Evolutionary conservation across 2,888 invertebrate genomes (phyloP), one percentile per base, ranked within the genome.

Genomic region (Horisme vitalbata): DNA sequence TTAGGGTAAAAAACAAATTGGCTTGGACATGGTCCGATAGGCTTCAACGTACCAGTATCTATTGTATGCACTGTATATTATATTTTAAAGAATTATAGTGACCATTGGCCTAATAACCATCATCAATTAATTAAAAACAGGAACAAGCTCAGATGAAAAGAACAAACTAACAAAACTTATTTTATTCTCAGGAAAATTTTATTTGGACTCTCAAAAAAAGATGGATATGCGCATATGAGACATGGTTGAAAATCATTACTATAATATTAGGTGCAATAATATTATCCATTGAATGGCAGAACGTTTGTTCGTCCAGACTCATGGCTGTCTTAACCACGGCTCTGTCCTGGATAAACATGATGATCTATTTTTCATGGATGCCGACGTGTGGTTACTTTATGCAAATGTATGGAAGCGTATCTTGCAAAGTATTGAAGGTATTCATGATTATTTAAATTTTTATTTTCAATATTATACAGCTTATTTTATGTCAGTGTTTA

Each of bases 331-430:
- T 89, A 4, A 90, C 91, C 0, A 57, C 91, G 13, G 80, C 92
- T 7, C 62, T 91, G 2, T 81, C 91, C 0, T 92, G 92, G 92
- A 59, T 90, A 7, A 91, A 92, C 56, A 78, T 92, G 61, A 91
- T 92, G 85, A 91, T 92, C 43, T 65, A 92, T 1, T 64, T 91
- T 1, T 91, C 92, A 0, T 77, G 91, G 39, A 90, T 91, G 48
- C 92, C 91, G 0, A 88, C 85, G 36, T 91, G 90, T 82, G 92
- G 92, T 1, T 91, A 91, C 61, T 91, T 91, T 69, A 91, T 92
- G 1, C 81, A 91, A 4, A 92, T 92, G 92, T 92, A 92, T 70
- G 90, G 90, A n/a, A 91, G 90, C 58, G 92, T 92, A 0, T 90
- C 91, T 0, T 74, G 81, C 1, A 91, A 91, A 68, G 90, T 91